Conservation (phyloP, 2,888 invertebrate genomes). For the Macrostomum cliftonense region DNA sequence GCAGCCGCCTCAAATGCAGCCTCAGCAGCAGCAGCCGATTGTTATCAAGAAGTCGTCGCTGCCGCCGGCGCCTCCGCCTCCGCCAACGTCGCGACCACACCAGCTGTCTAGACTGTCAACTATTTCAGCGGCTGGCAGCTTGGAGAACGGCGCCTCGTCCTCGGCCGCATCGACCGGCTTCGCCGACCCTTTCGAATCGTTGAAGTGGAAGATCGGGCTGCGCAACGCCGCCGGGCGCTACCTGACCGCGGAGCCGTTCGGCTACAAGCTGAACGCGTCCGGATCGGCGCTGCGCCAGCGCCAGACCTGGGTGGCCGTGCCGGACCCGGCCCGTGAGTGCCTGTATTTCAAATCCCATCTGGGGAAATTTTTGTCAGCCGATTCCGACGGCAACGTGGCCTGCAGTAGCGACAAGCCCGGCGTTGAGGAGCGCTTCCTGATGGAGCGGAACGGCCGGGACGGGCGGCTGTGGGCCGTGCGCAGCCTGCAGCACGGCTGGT, state of each 20-base stretch:
- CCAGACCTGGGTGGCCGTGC: conserved; percentile 5
- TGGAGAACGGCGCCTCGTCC: too few species aligned
- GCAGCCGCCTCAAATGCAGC: too few species aligned
- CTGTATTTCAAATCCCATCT: conserved; percentile 4
- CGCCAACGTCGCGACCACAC: too few species aligned
- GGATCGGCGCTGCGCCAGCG: conserved; percentile 1
- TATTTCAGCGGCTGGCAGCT: too few species aligned
- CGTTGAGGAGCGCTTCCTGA: conserved; percentile 1
- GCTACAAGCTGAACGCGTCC: conserved; percentile 8
- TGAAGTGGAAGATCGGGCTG: conserved; percentile 9
- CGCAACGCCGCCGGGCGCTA: conserved; percentile 1
- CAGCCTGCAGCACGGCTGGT: conserved; percentile 1
- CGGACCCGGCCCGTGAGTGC: not conserved
- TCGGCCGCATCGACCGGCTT: not conserved
- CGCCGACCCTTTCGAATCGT: not conserved
- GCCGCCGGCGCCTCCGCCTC: too few species aligned
- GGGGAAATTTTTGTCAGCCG: conserved; percentile 1
- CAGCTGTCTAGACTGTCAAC: too few species aligned
- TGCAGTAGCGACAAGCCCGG: conserved; percentile 3
- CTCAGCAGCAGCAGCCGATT: too few species aligned
- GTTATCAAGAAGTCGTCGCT: too few species aligned
- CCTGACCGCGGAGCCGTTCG: conserved; percentile 7
- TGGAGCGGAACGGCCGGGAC: conserved; percentile 33
- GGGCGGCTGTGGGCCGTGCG: conserved; percentile 3
- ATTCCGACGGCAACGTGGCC: conserved; percentile 3